A percentile compares a stretch with the other conserved stretches of the same genome.
phyloP scores from a whole-genome alignment of 1,140 invertebrate species.

The Oscheius sp. region DNA sequence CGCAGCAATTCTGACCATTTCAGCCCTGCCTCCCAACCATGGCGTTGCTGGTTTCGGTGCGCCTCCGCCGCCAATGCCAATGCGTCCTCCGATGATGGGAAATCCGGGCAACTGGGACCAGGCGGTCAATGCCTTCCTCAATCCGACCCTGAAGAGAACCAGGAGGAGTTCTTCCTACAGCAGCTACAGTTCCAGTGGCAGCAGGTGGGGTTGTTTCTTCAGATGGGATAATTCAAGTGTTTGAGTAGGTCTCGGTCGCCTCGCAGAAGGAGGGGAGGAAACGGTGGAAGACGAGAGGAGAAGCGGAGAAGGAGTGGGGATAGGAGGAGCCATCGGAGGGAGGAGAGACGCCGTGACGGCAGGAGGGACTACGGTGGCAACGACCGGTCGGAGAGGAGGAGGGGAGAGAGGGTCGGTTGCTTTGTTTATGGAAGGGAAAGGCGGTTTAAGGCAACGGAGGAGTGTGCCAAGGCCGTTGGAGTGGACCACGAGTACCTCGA shows the following conservation, averaged over 20 bases:
- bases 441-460: not conserved
- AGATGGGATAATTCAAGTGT: not conserved
- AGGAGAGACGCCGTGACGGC: constrained; percentile 1
- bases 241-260: constrained; percentile 1
- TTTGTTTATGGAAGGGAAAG: not conserved
- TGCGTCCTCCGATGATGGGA: not conserved
- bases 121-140: not conserved
- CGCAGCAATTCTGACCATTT: not conserved
- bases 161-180: constrained; percentile 4
- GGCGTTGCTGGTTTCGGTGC: not conserved
- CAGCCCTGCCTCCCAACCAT: constrained; percentile 5
- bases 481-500: not conserved
- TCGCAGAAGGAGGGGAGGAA: not conserved
- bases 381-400: not conserved
- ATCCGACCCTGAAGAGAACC: not conserved
- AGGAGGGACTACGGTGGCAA: constrained; percentile 9
- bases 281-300: not conserved
- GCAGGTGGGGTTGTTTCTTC: not conserved
- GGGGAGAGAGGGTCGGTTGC: not conserved
- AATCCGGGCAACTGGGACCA: not conserved
- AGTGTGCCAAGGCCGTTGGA: constrained; percentile 7
- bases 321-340: not conserved
- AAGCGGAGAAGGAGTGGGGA: not conserved
- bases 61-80: not conserved
- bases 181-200: constrained; percentile 1